phyloP scores from a whole-genome alignment of 1,140 invertebrate species.

The Heliothis subflexa region DNA sequence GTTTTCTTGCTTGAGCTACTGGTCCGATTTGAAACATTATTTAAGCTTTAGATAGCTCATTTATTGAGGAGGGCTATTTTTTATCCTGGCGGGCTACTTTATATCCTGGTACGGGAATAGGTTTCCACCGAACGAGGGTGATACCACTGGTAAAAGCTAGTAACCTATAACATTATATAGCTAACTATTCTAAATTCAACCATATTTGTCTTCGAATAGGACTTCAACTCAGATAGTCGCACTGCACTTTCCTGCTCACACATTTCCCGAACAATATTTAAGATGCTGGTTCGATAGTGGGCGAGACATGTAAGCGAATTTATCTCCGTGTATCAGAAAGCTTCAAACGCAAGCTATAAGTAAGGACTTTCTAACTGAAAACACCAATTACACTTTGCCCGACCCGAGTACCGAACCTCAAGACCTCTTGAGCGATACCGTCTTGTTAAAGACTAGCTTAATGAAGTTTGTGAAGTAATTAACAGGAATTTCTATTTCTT shows the following conservation, averaged over 20 bases:
- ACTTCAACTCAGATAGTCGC: not conserved
- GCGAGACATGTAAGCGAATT: not conserved
- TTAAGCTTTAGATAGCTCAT: too few species aligned
- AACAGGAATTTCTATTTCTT: not conserved
- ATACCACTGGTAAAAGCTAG: too few species aligned
- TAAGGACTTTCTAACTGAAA: conserved; percentile 10
- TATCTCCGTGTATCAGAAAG: not conserved
- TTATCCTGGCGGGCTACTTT: too few species aligned
- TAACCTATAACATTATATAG: too few species aligned
- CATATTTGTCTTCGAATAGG: too few species aligned
- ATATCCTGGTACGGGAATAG: too few species aligned
- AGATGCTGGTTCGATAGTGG: not conserved
- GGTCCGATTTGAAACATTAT: too few species aligned
- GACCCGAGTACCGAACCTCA: not conserved
- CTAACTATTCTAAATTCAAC: too few species aligned
- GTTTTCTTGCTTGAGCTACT: not conserved
- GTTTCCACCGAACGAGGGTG: too few species aligned
- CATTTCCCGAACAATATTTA: not conserved
- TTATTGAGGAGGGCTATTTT: too few species aligned
- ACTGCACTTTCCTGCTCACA: not conserved
- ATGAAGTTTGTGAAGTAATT: not conserved
- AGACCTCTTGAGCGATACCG: not conserved
- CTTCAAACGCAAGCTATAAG: not conserved
- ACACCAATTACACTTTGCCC: conserved; percentile 16
- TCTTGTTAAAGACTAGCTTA: not conserved